Conservation (phyloP, 1,140 invertebrate species). For the Apis laboriosa region DNA sequence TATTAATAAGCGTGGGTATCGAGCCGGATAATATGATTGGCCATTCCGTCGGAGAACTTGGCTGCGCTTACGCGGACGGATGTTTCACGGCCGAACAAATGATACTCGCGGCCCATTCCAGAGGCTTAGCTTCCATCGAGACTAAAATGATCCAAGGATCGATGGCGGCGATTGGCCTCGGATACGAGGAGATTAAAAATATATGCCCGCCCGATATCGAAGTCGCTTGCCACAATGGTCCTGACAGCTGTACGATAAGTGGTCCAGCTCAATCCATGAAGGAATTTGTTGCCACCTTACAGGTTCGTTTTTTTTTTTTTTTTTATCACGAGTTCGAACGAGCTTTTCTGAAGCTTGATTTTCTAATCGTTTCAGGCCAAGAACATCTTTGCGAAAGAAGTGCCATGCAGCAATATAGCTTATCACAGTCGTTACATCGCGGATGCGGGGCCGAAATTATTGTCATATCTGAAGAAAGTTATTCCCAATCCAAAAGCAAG, state of each 20-base stretch:
- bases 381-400: constrained; percentile 89
- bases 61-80: constrained; percentile 92
- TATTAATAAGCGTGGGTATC: constrained; percentile 85
- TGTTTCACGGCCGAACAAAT: constrained; percentile 90
- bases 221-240: constrained; percentile 87
- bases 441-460: constrained; percentile 85
- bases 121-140: constrained; percentile 92
- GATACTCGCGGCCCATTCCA: constrained; percentile 89
- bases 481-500: constrained; percentile 86
- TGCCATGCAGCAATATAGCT: constrained; percentile 86
- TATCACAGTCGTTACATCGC: constrained; percentile 88
- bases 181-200: constrained; percentile 82
- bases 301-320: constrained; percentile 57
- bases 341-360: not conserved
- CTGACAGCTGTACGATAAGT: constrained; percentile 87
- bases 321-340: not conserved
- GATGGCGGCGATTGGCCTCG: constrained; percentile 91
- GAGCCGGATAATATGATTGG: constrained; percentile 89
- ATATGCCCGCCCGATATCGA: constrained; percentile 82
- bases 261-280: constrained; percentile 83
- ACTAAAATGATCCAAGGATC: constrained; percentile 88
- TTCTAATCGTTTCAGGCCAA: constrained; percentile 80
- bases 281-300: constrained; percentile 77
- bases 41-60: constrained; percentile 90
- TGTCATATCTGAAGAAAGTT: constrained; percentile 87